Base-by-base conservation (phyloP, 2,888 invertebrate species). In the Euproctis similis region DNA sequence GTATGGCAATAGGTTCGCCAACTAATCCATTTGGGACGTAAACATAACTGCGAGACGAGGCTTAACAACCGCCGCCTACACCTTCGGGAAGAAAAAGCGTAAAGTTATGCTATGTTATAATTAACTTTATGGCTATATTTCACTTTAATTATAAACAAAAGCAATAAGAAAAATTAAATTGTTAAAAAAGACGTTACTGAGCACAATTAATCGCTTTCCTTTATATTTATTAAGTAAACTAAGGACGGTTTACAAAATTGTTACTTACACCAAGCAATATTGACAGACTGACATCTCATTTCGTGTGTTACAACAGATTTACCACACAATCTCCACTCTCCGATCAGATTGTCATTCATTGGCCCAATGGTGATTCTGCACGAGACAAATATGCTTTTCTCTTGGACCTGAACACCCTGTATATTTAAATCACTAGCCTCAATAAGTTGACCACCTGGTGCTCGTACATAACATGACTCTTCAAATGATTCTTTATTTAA, bases 341-440 rank as follows among this genome's bases (percentile, higher is more conserved):
- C 55, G 7, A 53, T 17, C 12, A 53, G 13, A n/a, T 11, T 29
- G 12, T 14, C 27, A 18, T 24, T 21, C 34, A 48, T 40, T 1
- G 55, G 50, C 2, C 47, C 46, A 24, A 55, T 26, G 1, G 40
- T 42, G n/a, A 55, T 39, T 30, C 55, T 39, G 28, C 55, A 55
- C 1, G 53, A 46, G 0, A 53, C 55, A 12, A 28, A 53, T 4
- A 40, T 22, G 18, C 46, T 52, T 7, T 26, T 40, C 1, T 3
- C 7, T 23, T 42, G 36, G 9, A 32, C 18, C 2, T 0, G 11
- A 1, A 49, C 46, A 7, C 36, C 27, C 2, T 27, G 28, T 26
- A 39, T 28, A 2, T 10, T 8, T 4, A 38, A 12, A 8, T 10
- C 1, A 0, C 12, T 11, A 16, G 23, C 10, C 8, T 10, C 26